Percentiles rank a stretch among this genome's conserved stretches.
Conservation (phyloP, 2,113 vertebrate species). For the Semicossyphus pulcher region DNA sequence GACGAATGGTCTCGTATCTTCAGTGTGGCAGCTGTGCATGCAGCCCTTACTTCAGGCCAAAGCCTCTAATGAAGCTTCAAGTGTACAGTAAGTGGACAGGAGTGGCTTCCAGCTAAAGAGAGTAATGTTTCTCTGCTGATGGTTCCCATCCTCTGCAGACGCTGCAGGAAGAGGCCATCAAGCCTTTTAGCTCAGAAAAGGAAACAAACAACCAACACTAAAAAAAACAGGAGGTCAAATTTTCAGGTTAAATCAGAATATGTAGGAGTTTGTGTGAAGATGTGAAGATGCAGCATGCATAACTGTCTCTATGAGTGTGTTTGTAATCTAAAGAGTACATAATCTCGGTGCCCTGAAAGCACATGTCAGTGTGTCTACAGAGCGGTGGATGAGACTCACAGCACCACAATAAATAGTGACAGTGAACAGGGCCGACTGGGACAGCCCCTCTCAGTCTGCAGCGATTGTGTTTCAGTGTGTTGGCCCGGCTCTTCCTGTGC, state of each 20-base stretch:
- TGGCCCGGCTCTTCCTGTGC: slow-evolving; percentile 69
- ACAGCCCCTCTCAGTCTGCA: slow-evolving; percentile 58
- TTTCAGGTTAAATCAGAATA: slow-evolving; percentile 69
- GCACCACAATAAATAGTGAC: slow-evolving; percentile 78
- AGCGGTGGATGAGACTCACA: slow-evolving; percentile 43
- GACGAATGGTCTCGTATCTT: slow-evolving; percentile 48
- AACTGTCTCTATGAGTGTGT: slow-evolving; percentile 11
- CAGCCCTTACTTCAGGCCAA: slow-evolving; percentile 53
- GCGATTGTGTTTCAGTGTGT: slow-evolving; percentile 73
- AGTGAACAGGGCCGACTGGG: slow-evolving; percentile 64
- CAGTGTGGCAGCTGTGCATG: slow-evolving; percentile 62
- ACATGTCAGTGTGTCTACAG: slow-evolving; percentile 17
- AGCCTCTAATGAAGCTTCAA: slow-evolving; percentile 69
- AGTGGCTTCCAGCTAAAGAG: slow-evolving; percentile 65
- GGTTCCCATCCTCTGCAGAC: slow-evolving; percentile 58
- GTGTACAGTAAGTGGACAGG: slow-evolving; percentile 72
- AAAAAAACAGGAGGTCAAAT: slow-evolving; percentile 85
- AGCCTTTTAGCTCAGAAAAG: slow-evolving; percentile 81
- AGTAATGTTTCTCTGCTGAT: slow-evolving; percentile 63
- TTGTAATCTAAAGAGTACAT: slow-evolving; percentile 5
- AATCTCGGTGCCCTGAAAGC: not conserved
- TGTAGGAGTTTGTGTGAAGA: slow-evolving; percentile 54
- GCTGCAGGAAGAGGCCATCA: slow-evolving; percentile 57
- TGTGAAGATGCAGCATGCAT: not conserved
- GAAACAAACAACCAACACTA: slow-evolving; percentile 73